A percentile compares a stretch with the other conserved stretches of the same genome.
Evolutionary conservation across 2,113 vertebrate species (phyloP).

Genomic region (Coturnix japonica): DNA sequence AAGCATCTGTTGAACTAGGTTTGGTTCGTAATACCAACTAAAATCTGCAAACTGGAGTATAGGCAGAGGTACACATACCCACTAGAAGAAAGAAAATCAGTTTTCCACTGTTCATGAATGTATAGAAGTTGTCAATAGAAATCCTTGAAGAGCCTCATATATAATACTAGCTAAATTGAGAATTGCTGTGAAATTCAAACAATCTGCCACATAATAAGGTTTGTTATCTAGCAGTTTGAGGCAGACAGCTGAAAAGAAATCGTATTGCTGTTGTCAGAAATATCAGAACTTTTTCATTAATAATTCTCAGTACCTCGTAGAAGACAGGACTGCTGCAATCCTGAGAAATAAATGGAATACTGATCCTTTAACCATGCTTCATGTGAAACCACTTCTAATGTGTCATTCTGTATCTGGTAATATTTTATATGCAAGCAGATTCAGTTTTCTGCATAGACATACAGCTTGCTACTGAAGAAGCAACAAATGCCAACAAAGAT

Average conservation of each 20-base stretch:
- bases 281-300: not conserved
- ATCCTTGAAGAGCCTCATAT: not conserved
- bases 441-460: not conserved
- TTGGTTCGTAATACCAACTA: not conserved
- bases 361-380: not conserved
- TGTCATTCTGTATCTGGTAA: not conserved
- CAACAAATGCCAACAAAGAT: not conserved
- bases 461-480: slow-evolving; percentile 25
- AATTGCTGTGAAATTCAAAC: slow-evolving; percentile 5
- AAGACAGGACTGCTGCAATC: not conserved
- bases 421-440: not conserved
- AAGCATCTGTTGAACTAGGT: not conserved
- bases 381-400: not conserved
- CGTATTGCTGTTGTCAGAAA: not conserved
- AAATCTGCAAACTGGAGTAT: not conserved
- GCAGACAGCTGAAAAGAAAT: not conserved
- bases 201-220: not conserved
- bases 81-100: not conserved
- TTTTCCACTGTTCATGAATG: not conserved
- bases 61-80: not conserved
- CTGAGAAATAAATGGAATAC: not conserved
- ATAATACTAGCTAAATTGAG: not conserved
- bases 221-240: not conserved
- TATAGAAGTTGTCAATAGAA: not conserved
- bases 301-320: not conserved